Percentiles rank a stretch among this genome's conserved stretches.
Conservation (phyloP, 1,140 invertebrate genomes). For the Drosophila watanabei region DNA sequence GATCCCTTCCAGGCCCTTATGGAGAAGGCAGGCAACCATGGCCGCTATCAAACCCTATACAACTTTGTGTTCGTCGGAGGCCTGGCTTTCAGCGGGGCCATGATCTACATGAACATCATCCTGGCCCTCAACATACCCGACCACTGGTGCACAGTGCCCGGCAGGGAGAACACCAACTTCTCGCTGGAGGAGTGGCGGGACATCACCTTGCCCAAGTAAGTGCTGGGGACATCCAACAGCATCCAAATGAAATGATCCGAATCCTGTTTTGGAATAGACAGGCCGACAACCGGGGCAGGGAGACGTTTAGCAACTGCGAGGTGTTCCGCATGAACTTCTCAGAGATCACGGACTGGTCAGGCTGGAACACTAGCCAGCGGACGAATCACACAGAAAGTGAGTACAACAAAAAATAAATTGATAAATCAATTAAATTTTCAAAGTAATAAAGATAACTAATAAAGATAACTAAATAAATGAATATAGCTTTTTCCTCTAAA, state of each 20-base stretch:
- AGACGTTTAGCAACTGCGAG: constrained; percentile 78
- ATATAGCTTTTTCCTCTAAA: neutral
- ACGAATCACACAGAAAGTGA: constrained; percentile 72
- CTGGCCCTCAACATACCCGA: constrained; percentile 87
- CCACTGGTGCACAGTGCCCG: constrained; percentile 87
- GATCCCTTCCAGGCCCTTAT: constrained; percentile 86
- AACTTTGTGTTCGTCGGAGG: constrained; percentile 86
- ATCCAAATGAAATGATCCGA: neutral
- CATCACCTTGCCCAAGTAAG: constrained; percentile 86
- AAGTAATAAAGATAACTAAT: neutral
- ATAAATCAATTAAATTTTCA: neutral
- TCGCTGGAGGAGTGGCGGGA: constrained; percentile 86
- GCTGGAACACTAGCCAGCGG: constrained; percentile 59
- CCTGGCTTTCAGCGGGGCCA: constrained; percentile 80
- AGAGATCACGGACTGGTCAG: constrained; percentile 65
- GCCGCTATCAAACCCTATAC: constrained; percentile 86
- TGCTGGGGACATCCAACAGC: neutral
- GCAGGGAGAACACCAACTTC: constrained; percentile 85
- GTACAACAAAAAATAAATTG: neutral
- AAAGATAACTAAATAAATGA: neutral
- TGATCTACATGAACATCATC: constrained; percentile 86
- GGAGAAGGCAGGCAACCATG: constrained; percentile 86
- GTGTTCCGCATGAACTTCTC: constrained; percentile 84
- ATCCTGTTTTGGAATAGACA: constrained; percentile 43
- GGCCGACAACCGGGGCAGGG: constrained; percentile 70